These are phyloP conservation scores for Muricea muricata DNA, from an alignment of 92 coral and sea anemone species.

Conservation along the genomic window DNA sequence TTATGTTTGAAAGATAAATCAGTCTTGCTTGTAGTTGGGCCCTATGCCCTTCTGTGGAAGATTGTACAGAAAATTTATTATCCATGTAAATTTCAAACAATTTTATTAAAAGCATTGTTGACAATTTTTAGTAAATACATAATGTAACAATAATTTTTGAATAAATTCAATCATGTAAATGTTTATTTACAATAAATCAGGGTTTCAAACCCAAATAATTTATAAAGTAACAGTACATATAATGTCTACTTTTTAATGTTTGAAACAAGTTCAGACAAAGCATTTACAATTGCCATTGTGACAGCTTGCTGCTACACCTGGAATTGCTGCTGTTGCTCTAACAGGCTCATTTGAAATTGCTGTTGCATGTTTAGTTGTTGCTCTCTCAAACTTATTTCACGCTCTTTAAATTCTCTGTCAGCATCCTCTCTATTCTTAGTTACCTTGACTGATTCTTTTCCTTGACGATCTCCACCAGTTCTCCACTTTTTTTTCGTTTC, in stretches of 20 bases:
- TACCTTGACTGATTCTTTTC: background rate
- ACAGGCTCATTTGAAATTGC: background rate
- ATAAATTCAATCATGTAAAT: background rate
- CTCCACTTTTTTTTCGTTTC: background rate
- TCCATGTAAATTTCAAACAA: too few species aligned
- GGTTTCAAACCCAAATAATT: too few species aligned
- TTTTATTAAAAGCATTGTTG: too few species aligned
- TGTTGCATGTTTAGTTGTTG: background rate
- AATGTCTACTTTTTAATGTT: background rate
- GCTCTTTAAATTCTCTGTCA: background rate
- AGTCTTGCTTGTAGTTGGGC: too few species aligned
- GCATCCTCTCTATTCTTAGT: background rate
- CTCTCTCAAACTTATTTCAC: background rate
- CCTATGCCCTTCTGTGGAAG: too few species aligned
- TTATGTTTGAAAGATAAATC: too few species aligned
- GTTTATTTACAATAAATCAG: background rate
- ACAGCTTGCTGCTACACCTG: background rate
- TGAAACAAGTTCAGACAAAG: background rate
- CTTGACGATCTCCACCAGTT: background rate
- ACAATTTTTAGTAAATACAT: too few species aligned
- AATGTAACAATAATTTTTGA: too few species aligned
- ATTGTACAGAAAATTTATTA: too few species aligned
- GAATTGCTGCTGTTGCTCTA: background rate
- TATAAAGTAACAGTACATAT: too few species aligned
- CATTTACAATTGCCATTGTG: background rate